A percentile compares a stretch with the other conserved stretches of the same genome.
Evolutionary conservation across 2,113 vertebrate species (phyloP).

Genomic region (Bucco capensis): DNA sequence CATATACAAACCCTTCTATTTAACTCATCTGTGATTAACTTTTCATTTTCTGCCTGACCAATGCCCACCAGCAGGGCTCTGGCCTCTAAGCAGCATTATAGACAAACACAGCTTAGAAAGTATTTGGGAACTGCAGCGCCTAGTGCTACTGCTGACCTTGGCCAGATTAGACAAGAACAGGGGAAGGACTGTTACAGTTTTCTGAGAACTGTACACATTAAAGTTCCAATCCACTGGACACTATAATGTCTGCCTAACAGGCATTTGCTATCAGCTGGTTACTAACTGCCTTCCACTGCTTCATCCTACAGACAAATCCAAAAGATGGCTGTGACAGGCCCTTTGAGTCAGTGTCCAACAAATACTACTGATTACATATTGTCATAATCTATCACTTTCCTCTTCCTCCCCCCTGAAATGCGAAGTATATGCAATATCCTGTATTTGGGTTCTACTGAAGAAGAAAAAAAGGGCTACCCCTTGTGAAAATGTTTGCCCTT

Average conservation of each 20-base stretch:
- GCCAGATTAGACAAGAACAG: rapidly evolving
- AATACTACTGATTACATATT: neutral
- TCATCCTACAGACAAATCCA: neutral
- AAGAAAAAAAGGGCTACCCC: neutral
- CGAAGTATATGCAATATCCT: neutral
- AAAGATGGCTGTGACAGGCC: neutral
- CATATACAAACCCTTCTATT: neutral
- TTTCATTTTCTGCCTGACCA: neutral
- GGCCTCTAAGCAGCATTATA: neutral
- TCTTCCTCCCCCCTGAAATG: neutral
- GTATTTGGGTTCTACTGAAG: neutral
- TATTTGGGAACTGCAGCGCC: neutral
- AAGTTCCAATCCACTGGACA: neutral
- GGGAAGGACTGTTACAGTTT: neutral
- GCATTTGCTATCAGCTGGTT: neutral
- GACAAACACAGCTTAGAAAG: neutral
- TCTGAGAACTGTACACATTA: neutral
- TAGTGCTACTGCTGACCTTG: no score
- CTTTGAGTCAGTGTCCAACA: neutral
- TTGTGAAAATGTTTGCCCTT: neutral
- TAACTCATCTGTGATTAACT: neutral
- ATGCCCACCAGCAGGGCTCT: neutral
- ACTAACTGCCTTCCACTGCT: neutral
- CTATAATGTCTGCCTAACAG: neutral
- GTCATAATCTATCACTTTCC: neutral